These are phyloP conservation scores for Oreotrochilus melanogaster DNA, from an alignment of 2,113 vertebrate genomes.

Conservation along the genomic window DNA sequence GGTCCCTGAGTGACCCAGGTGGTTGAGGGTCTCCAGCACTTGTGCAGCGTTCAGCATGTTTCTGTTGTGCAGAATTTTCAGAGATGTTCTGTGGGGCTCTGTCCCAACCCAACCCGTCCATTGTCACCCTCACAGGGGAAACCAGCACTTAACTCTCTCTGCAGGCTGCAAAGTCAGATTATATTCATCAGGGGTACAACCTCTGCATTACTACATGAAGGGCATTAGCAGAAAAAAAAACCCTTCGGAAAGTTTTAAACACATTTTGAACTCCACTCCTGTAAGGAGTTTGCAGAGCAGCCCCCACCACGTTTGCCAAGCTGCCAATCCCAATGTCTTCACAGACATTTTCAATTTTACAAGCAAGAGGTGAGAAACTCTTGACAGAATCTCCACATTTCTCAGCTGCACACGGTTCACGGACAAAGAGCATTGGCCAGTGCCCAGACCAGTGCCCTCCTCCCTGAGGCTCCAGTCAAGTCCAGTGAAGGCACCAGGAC, in stretches of 20 bases:
- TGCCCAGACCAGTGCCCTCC: not conserved
- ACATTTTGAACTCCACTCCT: not conserved
- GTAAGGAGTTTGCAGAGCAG: not conserved
- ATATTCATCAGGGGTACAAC: too few species aligned
- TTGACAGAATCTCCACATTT: too few species aligned
- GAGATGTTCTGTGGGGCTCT: not conserved
- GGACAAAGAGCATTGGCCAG: not conserved
- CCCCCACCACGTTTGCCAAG: not conserved
- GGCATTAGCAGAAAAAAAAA: not conserved
- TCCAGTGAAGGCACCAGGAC: not conserved
- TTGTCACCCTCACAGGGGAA: not conserved
- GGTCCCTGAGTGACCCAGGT: too few species aligned
- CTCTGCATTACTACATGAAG: fast-evolving
- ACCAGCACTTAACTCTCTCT: not conserved
- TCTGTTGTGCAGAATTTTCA: fast-evolving
- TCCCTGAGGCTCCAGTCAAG: not conserved
- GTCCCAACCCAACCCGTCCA: not conserved
- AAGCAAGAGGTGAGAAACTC: not conserved
- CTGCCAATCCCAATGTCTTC: not conserved
- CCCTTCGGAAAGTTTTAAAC: too few species aligned
- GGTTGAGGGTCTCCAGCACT: not conserved
- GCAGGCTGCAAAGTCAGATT: not conserved
- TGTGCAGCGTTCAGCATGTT: fast-evolving
- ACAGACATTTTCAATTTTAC: fast-evolving
- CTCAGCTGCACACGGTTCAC: not conserved